phyloP scores from a whole-genome alignment of 2,888 invertebrate species.

The Aspidiotus rigidus region DNA sequence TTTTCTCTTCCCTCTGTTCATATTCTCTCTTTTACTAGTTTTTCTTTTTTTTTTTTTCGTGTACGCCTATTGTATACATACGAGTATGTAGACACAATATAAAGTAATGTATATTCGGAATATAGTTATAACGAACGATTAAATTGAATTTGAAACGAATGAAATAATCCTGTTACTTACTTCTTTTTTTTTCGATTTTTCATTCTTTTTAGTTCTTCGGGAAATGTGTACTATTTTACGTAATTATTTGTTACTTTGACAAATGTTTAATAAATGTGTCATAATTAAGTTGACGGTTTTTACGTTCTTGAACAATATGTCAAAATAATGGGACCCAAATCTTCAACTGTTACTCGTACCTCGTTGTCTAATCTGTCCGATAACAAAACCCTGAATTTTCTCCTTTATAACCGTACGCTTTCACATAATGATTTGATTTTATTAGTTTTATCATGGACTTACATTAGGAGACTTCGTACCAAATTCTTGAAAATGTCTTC shows the following conservation, averaged over 20 bases:
- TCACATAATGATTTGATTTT: too few relatives aligned
- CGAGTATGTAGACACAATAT: conserved; percentile 26
- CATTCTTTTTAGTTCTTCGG: conserved; percentile 19
- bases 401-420: too few relatives aligned
- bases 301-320: too few relatives aligned
- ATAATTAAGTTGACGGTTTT: conserved; percentile 1
- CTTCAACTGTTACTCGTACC: too few relatives aligned
- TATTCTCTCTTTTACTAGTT: too few relatives aligned
- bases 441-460: too few relatives aligned
- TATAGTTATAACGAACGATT: conserved; percentile 28
- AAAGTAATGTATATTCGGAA: conserved; percentile 25
- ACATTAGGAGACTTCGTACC: too few relatives aligned
- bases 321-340: too few relatives aligned
- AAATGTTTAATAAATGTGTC: conserved; percentile 21
- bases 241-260: conserved; percentile 26
- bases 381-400: too few relatives aligned
- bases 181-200: conserved; percentile 14
- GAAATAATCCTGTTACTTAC: not conserved
- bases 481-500: too few relatives aligned
- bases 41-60: conserved; percentile 23
- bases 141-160: conserved; percentile 26
- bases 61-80: conserved; percentile 30
- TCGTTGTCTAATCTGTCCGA: too few relatives aligned
- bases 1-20: conserved; percentile 8
- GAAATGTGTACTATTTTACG: conserved; percentile 25